Conservation (phyloP, 2,888 invertebrate genomes). For the Xylocampa areola region DNA sequence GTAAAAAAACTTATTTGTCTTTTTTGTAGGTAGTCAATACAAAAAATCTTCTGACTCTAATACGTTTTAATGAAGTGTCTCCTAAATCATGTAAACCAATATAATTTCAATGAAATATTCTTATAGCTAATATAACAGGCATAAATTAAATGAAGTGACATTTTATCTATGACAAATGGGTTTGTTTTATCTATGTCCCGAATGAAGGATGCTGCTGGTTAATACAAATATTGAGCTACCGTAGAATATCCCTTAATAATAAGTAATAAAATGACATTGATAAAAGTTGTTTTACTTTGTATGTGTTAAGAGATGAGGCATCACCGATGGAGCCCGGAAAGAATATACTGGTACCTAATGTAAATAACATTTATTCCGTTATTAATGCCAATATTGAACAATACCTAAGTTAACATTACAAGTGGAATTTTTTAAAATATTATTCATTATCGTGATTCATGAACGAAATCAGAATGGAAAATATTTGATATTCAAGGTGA, state of each 20-base stretch:
- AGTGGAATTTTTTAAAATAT: too few species aligned
- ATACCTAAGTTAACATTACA: too few species aligned
- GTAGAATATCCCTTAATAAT: conserved; percentile 36
- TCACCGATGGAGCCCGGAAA: too few species aligned
- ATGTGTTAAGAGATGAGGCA: too few species aligned
- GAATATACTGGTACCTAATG: too few species aligned
- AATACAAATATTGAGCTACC: conserved; percentile 62
- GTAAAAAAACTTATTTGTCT: background rate
- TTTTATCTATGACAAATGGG: conserved; percentile 81
- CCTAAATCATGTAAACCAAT: conserved; percentile 34
- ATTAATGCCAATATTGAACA: too few species aligned
- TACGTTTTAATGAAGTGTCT: conserved; percentile 11
- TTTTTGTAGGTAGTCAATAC: background rate
- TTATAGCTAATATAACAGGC: conserved; percentile 51
- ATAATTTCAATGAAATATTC: conserved; percentile 33
- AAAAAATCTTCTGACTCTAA: too few species aligned
- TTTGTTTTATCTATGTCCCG: conserved; percentile 63
- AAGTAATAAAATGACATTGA: conserved; percentile 44
- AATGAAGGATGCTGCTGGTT: conserved; percentile 52
- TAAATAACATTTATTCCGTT: too few species aligned
- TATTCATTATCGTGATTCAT: too few species aligned
- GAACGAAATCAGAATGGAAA: too few species aligned
- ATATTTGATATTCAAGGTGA: too few species aligned
- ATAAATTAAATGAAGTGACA: conserved; percentile 65
- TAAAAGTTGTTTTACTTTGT: conserved; percentile 6